A percentile compares a stretch with the other conserved stretches of the same genome.
These are phyloP conservation scores for Notodonta ziczac DNA, from an alignment of 2,888 invertebrate genomes.

Conservation along the genomic window DNA sequence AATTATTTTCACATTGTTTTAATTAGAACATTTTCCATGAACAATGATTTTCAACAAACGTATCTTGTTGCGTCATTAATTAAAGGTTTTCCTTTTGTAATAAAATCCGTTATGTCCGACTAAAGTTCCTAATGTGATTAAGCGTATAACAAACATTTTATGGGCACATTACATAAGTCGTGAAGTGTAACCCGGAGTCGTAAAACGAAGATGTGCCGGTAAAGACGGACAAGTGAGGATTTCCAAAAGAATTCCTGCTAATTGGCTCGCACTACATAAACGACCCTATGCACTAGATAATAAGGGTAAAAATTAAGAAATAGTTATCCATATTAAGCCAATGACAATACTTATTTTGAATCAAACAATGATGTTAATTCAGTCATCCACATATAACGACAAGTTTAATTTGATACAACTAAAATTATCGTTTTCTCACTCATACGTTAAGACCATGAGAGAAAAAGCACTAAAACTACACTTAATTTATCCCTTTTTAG, in stretches of 20 bases:
- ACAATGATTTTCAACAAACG: constrained; percentile 28
- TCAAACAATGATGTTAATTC: too few species aligned
- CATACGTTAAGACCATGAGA: too few species aligned
- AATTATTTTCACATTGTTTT: too few species aligned
- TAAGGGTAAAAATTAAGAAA: too few species aligned
- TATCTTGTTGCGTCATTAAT: constrained; percentile 55
- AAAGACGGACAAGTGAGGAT: constrained; percentile 27
- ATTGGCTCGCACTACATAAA: not conserved
- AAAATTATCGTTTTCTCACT: too few species aligned
- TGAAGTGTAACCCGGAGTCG: constrained; percentile 43
- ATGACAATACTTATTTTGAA: too few species aligned
- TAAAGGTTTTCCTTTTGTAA: constrained; percentile 56
- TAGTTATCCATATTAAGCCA: too few species aligned
- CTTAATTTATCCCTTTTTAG: too few species aligned
- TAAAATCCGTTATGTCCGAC: constrained; percentile 42
- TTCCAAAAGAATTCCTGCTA: not conserved
- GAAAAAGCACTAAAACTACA: too few species aligned
- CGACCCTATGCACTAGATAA: too few species aligned
- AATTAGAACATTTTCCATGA: not conserved
- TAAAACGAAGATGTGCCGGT: constrained; percentile 33
- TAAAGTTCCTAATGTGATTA: constrained; percentile 57
- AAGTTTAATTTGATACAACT: too few species aligned
- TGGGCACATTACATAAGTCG: constrained; percentile 54
- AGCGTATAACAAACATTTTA: constrained; percentile 69
- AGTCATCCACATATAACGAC: too few species aligned